Evolutionary conservation across 2,888 invertebrate species (phyloP), one percentile per base, ranked within the genome.

Genomic region (Pyrochroa serraticornis): DNA sequence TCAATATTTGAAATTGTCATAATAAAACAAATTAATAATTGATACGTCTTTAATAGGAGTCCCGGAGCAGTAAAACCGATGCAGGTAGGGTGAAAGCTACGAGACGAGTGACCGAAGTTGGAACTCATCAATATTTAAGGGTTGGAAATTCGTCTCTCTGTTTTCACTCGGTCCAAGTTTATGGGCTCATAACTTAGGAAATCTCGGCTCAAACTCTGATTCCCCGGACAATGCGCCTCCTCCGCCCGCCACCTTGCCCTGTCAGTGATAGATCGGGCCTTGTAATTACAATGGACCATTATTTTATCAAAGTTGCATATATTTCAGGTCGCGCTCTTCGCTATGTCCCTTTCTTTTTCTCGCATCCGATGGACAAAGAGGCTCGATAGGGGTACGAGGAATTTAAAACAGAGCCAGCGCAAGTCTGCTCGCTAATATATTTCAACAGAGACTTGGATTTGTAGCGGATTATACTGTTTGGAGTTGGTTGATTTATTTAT

Each of bases 401-500:
- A 55, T 60, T 51, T 60, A 60, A 55, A 55, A 50, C 55, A 55
- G 13, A 43, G 39, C 42, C 55, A 49, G 53, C 53, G 54, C 58
- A 53, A 58, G 10, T 55, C 51, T 32, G 46, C 57, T 51, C 46
- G 57, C 45, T 60, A 62, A 62, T 62, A 60, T 62, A 62, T 62
- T 60, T 62, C 60, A 56, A 54, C 52, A 57, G 54, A 52, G 45
- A 49, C 42, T 64, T 59, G 65, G 60, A 68, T 68, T 64, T 62
- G 66, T 64, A 60, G 65, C 61, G 68, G 69, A 71, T 71, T 71
- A 70, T 64, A 69, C 66, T 66, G 71, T 70, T 68, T 64, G 66
- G 66, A 67, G 67, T 66, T 67, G 63, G 63, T 68, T 71, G 67
- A 71, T 71, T 71, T 70, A 71, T 71, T 51, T 64, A 66, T 71